Base-by-base conservation (phyloP, 2,797 vertebrate genomes). In the Sciurus carolinensis region DNA sequence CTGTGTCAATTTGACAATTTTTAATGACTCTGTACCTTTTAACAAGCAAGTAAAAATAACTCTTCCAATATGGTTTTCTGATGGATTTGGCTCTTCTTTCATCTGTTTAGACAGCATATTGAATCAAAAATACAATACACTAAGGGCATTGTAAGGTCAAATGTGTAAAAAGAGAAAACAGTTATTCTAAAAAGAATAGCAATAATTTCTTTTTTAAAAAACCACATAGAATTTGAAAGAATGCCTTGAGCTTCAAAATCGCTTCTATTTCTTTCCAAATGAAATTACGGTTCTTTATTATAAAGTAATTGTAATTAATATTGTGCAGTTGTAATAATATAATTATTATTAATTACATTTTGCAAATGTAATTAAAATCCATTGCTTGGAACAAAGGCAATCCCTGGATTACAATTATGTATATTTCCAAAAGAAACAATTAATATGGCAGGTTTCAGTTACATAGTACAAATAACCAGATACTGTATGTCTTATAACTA, bases 281-380 rank as follows among this genome's bases (percentile, higher is more conserved):
- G 92, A 87, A 98, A 97, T 76, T 94, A 94, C 73, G 91, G 86
- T 98, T 97, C 88, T 98, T 98, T 98, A 97, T 98, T 98, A 97
- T 95, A 97, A 95, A 97, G 67, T 96, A 97, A 96, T 97, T 97
- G 87, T 96, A 98, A 98, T 98, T 98, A 98, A 98, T 98, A 96
- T 96, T 98, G 86, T 97, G 54, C 79, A 97, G 87, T 98, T 98
- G 84, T 98, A 98, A 98, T 98, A 98, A 98, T 98, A 93, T 98
- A 98, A 98, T 98, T 98, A 97, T 98, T 98, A 98, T 98, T 98
- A 98, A 98, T 98, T 98, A 97, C 57, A 97, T 98, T 98, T 98
- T 97, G 64, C 47, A 98, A 98, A 98, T 95, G 87, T 98, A 98
- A 98, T 98, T 98, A 97, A 97, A 98, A 98, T 96, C 95, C 85